These are phyloP conservation scores for Hozukius guyotensis DNA, from an alignment of 2,797 vertebrate genomes.

Conservation along the genomic window DNA sequence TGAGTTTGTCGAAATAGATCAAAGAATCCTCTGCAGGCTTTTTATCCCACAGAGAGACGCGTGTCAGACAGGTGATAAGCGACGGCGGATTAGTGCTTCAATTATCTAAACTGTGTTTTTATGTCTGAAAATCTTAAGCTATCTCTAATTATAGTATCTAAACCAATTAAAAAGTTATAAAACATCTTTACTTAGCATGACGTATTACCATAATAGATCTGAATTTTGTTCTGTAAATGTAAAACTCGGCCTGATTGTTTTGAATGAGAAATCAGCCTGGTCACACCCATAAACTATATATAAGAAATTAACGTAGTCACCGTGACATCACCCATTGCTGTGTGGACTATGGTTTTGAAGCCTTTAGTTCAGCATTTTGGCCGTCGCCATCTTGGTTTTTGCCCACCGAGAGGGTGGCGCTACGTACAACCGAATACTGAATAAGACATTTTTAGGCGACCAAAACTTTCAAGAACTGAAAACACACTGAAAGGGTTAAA, in stretches of 20 bases:
- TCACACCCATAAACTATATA: background rate
- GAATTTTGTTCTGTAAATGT: background rate
- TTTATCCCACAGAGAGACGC: slow-evolving; percentile 19
- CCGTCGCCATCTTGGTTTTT: background rate
- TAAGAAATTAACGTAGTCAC: background rate
- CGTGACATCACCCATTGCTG: background rate
- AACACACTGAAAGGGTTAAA: background rate
- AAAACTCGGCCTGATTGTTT: background rate
- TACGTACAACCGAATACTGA: background rate
- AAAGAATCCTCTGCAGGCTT: slow-evolving; percentile 26
- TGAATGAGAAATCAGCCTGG: background rate
- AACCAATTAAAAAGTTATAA: slow-evolving; percentile 10
- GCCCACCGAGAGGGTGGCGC: background rate
- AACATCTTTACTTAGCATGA: background rate
- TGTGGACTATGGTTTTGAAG: too few species aligned
- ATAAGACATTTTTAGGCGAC: background rate
- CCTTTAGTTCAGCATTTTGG: too few species aligned
- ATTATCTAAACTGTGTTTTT: slow-evolving; percentile 22
- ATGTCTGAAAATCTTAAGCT: slow-evolving; percentile 16
- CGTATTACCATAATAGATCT: background rate
- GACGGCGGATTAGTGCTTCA: background rate
- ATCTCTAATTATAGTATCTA: slow-evolving; percentile 1
- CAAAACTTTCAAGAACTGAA: background rate
- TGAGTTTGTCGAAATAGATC: slow-evolving; percentile 14
- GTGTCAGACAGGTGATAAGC: slow-evolving; percentile 20